phyloP scores from a whole-genome alignment of 2,113 vertebrate species.

The Sceloporus undulatus region DNA sequence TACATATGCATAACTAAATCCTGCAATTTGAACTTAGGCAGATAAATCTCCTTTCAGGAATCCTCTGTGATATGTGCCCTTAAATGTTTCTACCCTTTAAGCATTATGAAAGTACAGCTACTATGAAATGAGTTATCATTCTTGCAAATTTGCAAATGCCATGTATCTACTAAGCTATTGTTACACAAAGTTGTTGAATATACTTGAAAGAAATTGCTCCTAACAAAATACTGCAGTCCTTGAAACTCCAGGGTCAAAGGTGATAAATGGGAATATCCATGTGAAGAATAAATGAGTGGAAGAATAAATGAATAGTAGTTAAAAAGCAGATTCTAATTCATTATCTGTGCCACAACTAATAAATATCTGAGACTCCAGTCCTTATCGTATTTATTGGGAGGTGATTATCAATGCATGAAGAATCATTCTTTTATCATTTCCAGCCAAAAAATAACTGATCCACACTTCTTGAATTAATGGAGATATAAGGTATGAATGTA shows the following conservation, averaged over 20 bases:
- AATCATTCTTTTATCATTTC: neutral
- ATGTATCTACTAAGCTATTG: constrained; percentile 49
- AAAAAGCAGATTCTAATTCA: neutral
- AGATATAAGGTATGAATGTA: neutral
- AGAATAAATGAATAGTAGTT: neutral
- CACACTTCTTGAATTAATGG: neutral
- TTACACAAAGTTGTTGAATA: constrained; percentile 59
- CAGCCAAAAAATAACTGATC: neutral
- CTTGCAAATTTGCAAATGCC: neutral
- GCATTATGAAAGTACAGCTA: neutral
- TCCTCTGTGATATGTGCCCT: neutral
- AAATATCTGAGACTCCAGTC: neutral
- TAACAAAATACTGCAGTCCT: neutral
- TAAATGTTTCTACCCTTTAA: neutral
- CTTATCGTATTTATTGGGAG: neutral
- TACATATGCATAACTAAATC: neutral
- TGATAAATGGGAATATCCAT: neutral
- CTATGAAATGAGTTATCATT: neutral
- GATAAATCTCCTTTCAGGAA: neutral
- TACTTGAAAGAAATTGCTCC: neutral
- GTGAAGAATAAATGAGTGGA: neutral
- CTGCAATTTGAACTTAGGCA: neutral
- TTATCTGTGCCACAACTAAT: neutral
- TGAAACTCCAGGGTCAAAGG: neutral
- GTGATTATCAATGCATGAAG: neutral